Evolutionary conservation across 2,888 invertebrate genomes (phyloP).

Genomic region (Caenorhabditis panamensis): DNA sequence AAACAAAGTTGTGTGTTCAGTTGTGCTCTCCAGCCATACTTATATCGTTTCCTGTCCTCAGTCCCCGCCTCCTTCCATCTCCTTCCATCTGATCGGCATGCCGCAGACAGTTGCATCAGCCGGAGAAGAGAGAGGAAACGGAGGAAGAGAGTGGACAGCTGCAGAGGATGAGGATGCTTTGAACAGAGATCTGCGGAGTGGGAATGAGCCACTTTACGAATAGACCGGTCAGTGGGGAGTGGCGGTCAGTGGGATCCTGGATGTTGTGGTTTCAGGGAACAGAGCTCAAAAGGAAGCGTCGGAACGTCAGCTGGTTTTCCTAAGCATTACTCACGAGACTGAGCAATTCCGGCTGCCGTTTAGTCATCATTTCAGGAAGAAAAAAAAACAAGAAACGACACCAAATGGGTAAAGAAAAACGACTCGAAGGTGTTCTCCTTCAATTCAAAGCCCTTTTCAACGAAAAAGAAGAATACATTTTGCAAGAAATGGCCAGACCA

Average conservation of each 20-base stretch:
- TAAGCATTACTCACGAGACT: too few species aligned
- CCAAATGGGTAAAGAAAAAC: too few species aligned
- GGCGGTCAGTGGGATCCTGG: neutral
- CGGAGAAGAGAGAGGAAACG: conserved; percentile 38
- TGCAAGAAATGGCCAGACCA: too few species aligned
- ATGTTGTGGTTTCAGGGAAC: too few species aligned
- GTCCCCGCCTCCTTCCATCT: neutral
- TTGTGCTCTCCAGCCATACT: conserved; percentile 29
- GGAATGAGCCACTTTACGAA: neutral
- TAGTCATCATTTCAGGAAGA: too few species aligned
- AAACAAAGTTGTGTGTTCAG: conserved; percentile 11
- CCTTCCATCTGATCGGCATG: conserved; percentile 47
- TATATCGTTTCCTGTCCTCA: conserved; percentile 23
- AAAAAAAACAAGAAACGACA: too few species aligned
- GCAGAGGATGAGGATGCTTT: neutral
- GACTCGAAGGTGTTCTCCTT: too few species aligned
- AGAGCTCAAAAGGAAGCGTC: too few species aligned
- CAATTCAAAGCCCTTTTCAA: too few species aligned
- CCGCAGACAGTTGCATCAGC: conserved; percentile 61
- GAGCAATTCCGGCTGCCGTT: too few species aligned
- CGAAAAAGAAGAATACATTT: too few species aligned
- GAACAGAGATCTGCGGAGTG: neutral
- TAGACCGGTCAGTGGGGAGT: neutral
- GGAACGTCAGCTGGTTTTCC: too few species aligned
- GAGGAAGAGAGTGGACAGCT: conserved; percentile 1